Base-by-base conservation (phyloP, 2,113 vertebrate species). In the Vulpes ferrilata region DNA sequence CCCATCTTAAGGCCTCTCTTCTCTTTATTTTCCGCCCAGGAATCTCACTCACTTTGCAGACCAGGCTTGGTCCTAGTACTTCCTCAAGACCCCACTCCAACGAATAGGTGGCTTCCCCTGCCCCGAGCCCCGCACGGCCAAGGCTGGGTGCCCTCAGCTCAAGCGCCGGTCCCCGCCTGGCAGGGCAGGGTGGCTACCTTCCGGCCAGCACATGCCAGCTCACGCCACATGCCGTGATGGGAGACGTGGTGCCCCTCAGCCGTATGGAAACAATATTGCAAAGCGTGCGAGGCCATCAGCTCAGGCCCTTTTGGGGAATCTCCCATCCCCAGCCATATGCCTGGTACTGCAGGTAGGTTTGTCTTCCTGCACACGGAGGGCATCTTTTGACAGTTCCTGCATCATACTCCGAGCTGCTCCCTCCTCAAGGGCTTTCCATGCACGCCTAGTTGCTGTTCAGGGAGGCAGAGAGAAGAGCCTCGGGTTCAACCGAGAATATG, bases 401-500 rank as follows among this genome's bases (percentile, higher is more conserved):
- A 25, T 90, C 81, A 43, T 59, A 59, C 17, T 57, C 78, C 89
- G 93, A 43, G 80, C 95, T 91, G 57, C 35, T 87, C 87, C 96
- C 92, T 62, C 11, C 7, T 71, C 81, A 94, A 35, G 43, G 57
- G 65, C 55, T 96, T 85, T 94, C 43, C 19, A 60, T 32, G 48
- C 92, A 51, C 27, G 2, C 0, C 0, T 71, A n/a, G 23, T 65
- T 62, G 78, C 7, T 7, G 86, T 35, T n/a, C 30, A 51, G 32
- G 71, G 57, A 84, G 60, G 30, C 51, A 51, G 55, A 73, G 88
- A 95, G 92, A n/a, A n/a, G 32, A 74, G 57, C 51, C 95, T 97
- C 43, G 13, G 67, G 55, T 73, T 98, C 97, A 60, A 74, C 84
- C 86, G 85, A 95, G 32, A 89, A 98, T 64, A 92, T 96, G 59